A percentile compares a stretch with the other conserved stretches of the same genome.
Evolutionary conservation across 2,797 vertebrate genomes (phyloP).

Genomic region (Crax fasciolata): DNA sequence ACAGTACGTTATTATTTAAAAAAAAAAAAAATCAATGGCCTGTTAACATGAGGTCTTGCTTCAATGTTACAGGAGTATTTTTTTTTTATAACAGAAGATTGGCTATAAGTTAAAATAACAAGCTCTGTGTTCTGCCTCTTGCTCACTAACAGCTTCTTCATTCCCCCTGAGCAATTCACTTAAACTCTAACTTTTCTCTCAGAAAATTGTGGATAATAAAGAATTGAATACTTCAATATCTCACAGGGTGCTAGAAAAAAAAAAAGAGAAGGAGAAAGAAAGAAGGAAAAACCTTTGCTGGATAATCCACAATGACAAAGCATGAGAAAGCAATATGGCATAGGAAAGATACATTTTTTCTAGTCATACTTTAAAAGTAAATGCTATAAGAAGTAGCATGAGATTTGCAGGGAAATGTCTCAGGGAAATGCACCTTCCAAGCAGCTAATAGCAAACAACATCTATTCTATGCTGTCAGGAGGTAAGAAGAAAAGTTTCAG

Average conservation of each 20-base stretch:
- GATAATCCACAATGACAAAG: background rate
- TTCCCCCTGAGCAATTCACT: background rate
- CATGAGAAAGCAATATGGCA: background rate
- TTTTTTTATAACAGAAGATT: background rate
- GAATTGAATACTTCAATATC: background rate
- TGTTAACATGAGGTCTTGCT: background rate
- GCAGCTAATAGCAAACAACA: background rate
- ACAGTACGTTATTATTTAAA: background rate
- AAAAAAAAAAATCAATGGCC: background rate
- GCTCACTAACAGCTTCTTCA: background rate
- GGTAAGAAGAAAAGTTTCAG: background rate
- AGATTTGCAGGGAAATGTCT: background rate
- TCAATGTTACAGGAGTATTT: background rate
- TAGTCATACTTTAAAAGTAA: background rate
- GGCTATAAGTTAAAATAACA: background rate
- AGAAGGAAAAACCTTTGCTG: background rate
- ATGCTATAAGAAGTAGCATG: background rate
- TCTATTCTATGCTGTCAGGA: background rate
- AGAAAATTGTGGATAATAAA: background rate
- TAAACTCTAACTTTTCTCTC: background rate
- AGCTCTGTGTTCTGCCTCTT: background rate
- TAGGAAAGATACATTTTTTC: background rate
- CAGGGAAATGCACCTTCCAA: background rate
- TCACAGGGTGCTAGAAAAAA: background rate
- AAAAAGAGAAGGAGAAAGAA: background rate